Percentiles rank a stretch among this genome's conserved stretches.
phyloP scores from a whole-genome alignment of 1,140 invertebrate genomes.

The Drosophila mauritiana region DNA sequence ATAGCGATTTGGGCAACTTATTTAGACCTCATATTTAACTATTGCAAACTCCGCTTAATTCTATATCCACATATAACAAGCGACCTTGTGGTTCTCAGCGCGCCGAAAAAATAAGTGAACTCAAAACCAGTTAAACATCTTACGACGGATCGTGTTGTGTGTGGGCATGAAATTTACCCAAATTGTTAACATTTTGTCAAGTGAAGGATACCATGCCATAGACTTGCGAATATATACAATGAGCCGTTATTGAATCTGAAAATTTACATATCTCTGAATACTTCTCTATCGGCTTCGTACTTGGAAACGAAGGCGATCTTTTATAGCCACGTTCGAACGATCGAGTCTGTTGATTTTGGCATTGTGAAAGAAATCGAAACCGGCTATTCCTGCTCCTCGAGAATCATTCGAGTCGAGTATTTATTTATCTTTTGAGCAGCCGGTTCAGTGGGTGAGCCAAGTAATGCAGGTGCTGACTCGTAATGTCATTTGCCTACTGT shows the following conservation, averaged over 20 bases:
- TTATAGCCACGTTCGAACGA: slow-evolving; percentile 24
- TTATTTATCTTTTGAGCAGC: slow-evolving; percentile 22
- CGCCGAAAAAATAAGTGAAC: slow-evolving; percentile 43
- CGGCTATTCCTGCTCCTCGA: slow-evolving; percentile 65
- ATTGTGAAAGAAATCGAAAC: slow-evolving; percentile 61
- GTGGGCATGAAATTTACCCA: slow-evolving; percentile 29
- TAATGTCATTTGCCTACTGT: not conserved
- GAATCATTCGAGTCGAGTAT: slow-evolving; percentile 40
- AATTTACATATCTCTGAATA: slow-evolving; percentile 44
- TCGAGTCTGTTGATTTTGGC: slow-evolving; percentile 47
- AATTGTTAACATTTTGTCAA: slow-evolving; percentile 69
- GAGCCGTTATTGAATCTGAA: slow-evolving; percentile 47
- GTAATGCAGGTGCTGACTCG: slow-evolving; percentile 5
- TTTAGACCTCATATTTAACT: slow-evolving; percentile 33
- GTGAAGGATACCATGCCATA: slow-evolving; percentile 42
- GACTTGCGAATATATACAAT: slow-evolving; percentile 48
- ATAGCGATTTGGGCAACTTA: slow-evolving; percentile 29
- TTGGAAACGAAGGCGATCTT: slow-evolving; percentile 50
- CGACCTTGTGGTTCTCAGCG: slow-evolving; percentile 26
- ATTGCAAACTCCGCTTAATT: slow-evolving; percentile 24
- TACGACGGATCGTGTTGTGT: slow-evolving; percentile 11
- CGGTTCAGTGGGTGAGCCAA: slow-evolving; percentile 44
- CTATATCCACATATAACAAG: slow-evolving; percentile 27
- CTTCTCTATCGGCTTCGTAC: slow-evolving; percentile 28
- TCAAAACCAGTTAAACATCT: slow-evolving; percentile 73